Conservation (phyloP, 2,888 invertebrate genomes). For the Sussaba pulchella region DNA sequence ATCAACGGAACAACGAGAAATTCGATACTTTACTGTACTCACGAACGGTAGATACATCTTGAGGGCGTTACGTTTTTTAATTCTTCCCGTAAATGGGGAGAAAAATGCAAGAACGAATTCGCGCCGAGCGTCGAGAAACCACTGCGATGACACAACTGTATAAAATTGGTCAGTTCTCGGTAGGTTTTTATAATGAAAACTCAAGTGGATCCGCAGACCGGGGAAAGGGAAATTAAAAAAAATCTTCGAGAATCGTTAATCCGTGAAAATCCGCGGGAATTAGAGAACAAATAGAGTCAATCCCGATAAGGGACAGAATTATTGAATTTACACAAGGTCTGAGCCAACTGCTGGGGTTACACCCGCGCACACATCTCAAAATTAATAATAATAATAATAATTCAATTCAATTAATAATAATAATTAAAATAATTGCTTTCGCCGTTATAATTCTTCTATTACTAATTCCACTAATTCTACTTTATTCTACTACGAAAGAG, state of each 20-base stretch:
- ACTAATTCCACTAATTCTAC: too few relatives aligned
- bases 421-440: background rate
- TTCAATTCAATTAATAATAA: too few relatives aligned
- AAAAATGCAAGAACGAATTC: background rate
- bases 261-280: conserved; percentile 65
- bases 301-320: conserved; percentile 64
- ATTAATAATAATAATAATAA: background rate
- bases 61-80: background rate
- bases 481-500: too few relatives aligned
- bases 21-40: conserved; percentile 52
- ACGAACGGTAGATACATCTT: conserved; percentile 67
- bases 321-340: conserved; percentile 54
- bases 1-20: background rate
- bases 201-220: conserved; percentile 2
- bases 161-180: background rate
- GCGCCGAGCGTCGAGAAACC: conserved; percentile 10
- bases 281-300: conserved; percentile 70
- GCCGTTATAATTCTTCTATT: background rate
- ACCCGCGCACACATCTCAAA: background rate
- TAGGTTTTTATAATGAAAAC: conserved; percentile 56
- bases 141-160: conserved; percentile 25
- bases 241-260: conserved; percentile 40
- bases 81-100: conserved; percentile 31
- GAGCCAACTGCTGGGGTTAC: background rate
- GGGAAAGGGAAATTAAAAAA: conserved; percentile 10